These are phyloP conservation scores for Spinus olivaceus DNA, from an alignment of 2,797 vertebrate genomes.

Conservation along the genomic window DNA sequence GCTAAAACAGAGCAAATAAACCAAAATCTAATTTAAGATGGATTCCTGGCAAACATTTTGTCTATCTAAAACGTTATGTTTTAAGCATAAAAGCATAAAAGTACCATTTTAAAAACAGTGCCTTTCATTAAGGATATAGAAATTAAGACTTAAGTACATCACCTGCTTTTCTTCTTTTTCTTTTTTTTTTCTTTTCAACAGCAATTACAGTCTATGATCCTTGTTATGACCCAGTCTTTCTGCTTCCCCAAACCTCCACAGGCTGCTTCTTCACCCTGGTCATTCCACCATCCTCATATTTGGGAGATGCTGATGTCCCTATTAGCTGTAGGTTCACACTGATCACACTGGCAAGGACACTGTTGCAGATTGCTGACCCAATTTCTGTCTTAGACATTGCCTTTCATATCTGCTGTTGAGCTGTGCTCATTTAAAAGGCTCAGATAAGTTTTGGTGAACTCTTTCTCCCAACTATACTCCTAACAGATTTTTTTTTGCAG, in stretches of 20 bases:
- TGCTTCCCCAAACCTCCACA: constrained; percentile 10
- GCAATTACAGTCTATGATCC: constrained; percentile 39
- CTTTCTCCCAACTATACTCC: constrained; percentile 30
- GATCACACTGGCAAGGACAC: constrained; percentile 64
- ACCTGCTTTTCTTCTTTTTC: constrained; percentile 7
- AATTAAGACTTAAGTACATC: constrained; percentile 63
- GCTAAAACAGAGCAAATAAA: constrained; percentile 70
- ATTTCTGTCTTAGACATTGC: constrained; percentile 63
- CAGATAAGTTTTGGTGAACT: constrained; percentile 66
- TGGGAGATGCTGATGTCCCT: constrained; percentile 51
- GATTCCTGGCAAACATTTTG: constrained; percentile 62
- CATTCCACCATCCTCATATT: constrained; percentile 18
- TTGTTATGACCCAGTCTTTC: constrained; percentile 48
- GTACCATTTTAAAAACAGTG: constrained; percentile 73
- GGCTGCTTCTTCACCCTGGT: constrained; percentile 18
- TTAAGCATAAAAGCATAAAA: constrained; percentile 61
- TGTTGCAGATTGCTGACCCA: constrained; percentile 69
- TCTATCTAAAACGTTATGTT: constrained; percentile 67
- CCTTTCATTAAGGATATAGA: constrained; percentile 78
- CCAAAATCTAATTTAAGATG: constrained; percentile 73
- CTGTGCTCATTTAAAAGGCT: constrained; percentile 65
- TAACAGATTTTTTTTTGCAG: neutral
- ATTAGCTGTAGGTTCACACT: constrained; percentile 61
- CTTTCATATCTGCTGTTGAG: constrained; percentile 59
- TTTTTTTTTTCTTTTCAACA: neutral